Conservation (phyloP, 2,113 vertebrate genomes). For the Petrocephalus zakoni region DNA sequence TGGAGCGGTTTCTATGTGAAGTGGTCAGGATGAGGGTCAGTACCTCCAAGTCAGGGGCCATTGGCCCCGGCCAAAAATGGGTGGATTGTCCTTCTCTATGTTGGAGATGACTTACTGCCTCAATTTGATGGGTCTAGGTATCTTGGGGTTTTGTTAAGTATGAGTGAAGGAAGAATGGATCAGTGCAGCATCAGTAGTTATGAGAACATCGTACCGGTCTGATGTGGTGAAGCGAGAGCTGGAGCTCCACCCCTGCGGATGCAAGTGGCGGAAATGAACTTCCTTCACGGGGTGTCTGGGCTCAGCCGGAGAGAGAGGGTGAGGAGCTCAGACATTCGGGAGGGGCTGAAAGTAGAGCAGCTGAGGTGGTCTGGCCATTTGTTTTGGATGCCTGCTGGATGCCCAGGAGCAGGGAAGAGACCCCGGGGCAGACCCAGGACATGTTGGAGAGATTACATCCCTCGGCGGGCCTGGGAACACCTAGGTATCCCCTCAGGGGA, state of each 20-base stretch:
- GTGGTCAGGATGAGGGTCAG: neutral
- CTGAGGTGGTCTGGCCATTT: neutral
- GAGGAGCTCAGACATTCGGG: neutral
- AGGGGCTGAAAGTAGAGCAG: neutral
- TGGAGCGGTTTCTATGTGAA: neutral
- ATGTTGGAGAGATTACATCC: neutral
- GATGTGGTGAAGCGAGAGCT: neutral
- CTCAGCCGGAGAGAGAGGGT: neutral
- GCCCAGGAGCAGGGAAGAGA: neutral
- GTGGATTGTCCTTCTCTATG: neutral
- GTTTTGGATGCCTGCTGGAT: neutral
- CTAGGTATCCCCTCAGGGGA: neutral
- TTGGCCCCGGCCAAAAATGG: neutral
- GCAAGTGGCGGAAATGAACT: neutral
- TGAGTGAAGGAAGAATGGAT: neutral
- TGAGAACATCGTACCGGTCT: neutral
- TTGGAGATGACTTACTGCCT: neutral
- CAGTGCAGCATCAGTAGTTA: neutral
- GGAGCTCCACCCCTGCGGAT: neutral
- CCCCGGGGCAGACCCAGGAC: neutral
- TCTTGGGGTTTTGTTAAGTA: neutral
- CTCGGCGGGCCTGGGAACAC: neutral
- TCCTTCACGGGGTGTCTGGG: neutral
- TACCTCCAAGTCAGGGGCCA: neutral
- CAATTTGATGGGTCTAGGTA: neutral